A percentile compares a stretch with the other conserved stretches of the same genome.
Conservation (phyloP, 2,797 vertebrate genomes). For the Notoglanidium macrostoma region DNA sequence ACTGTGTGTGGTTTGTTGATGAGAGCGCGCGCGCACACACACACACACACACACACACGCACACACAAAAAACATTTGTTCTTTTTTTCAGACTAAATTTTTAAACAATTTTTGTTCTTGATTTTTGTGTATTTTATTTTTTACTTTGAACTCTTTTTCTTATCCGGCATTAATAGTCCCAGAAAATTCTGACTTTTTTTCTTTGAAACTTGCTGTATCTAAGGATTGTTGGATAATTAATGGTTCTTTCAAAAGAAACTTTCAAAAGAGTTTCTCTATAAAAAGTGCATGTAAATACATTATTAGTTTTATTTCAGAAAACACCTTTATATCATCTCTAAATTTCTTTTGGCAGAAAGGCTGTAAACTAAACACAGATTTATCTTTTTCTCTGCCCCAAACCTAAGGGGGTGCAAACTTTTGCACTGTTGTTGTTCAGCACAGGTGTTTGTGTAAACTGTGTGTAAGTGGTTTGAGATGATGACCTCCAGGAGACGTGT, state of each 20-base stretch:
- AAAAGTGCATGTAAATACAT: not conserved
- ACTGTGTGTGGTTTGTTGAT: too few relatives aligned
- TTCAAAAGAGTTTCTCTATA: too few relatives aligned
- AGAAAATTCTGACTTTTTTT: too few relatives aligned
- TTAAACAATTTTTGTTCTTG: not conserved
- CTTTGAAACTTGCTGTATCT: not conserved
- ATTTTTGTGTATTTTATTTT: not conserved
- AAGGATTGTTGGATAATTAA: not conserved
- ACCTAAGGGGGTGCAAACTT: not conserved
- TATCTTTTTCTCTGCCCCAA: not conserved
- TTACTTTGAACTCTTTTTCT: not conserved
- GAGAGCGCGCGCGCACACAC: too few relatives aligned
- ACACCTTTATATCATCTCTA: not conserved
- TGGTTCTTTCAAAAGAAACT: too few relatives aligned
- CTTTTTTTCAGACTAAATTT: too few relatives aligned
- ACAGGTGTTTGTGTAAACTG: not conserved
- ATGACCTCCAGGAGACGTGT: constrained; percentile 80
- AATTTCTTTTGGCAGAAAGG: not conserved
- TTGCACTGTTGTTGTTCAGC: not conserved
- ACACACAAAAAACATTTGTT: too few relatives aligned
- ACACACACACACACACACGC: too few relatives aligned
- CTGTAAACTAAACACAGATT: not conserved
- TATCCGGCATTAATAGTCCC: not conserved
- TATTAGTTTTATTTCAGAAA: not conserved
- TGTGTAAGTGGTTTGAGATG: not conserved